Conservation (phyloP, 2,113 vertebrate species). For the Aptenodytes patagonicus region DNA sequence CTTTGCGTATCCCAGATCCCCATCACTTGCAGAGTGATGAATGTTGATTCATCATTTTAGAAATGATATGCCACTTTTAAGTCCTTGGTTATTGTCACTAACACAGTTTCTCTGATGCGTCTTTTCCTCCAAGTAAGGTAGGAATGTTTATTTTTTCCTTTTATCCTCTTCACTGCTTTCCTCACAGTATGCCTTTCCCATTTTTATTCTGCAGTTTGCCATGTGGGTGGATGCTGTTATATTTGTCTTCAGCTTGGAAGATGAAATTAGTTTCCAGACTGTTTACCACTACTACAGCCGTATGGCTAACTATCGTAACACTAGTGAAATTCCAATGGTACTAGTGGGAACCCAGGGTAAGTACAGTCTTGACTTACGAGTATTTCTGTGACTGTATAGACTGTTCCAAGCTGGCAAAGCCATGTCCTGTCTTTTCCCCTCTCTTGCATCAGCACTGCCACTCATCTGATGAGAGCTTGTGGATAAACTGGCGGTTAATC, state of each 20-base stretch:
- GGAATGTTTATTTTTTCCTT: neutral
- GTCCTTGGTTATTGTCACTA: neutral
- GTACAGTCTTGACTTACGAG: neutral
- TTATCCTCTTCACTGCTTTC: neutral
- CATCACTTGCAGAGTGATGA: too few species aligned
- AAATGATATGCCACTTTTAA: neutral
- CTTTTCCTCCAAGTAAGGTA: neutral
- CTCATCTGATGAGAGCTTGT: neutral
- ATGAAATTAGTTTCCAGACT: constrained; percentile 97
- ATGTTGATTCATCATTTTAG: neutral
- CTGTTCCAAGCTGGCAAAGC: neutral
- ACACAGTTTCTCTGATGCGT: neutral
- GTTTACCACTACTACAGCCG: constrained; percentile 98
- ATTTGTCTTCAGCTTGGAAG: constrained; percentile 98
- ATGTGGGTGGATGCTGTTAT: constrained; percentile 98
- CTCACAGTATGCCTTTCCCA: neutral
- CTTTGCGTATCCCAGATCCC: neutral
- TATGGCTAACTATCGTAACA: constrained; percentile 90
- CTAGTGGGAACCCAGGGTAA: constrained; percentile 97
- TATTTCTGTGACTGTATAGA: accelerated
- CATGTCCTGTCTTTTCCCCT: neutral
- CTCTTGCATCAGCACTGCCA: neutral
- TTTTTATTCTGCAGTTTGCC: constrained; percentile 80
- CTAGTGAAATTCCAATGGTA: constrained; percentile 89
- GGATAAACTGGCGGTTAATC: neutral